Percentiles rank a stretch among this genome's conserved stretches.
Conservation (phyloP, 2,888 invertebrate genomes). For the Caenorhabditis doughertyi region DNA sequence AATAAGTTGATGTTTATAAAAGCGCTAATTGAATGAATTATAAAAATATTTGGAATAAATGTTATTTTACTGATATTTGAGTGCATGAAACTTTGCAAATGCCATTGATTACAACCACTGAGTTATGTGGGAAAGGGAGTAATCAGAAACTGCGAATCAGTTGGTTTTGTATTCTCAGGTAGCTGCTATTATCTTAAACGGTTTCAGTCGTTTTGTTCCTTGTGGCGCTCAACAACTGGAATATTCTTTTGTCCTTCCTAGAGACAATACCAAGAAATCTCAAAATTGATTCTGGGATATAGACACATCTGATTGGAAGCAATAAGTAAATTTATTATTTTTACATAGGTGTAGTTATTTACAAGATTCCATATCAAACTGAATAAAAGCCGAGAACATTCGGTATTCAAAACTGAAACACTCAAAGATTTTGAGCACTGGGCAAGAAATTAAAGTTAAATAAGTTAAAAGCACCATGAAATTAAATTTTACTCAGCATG, state of each 20-base stretch:
- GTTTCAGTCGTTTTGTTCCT: no score
- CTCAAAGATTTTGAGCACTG: conserved; percentile 19
- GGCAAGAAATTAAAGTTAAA: conserved; percentile 30
- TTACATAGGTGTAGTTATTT: conserved; percentile 10
- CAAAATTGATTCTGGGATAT: no score
- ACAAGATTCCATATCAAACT: conserved; percentile 25
- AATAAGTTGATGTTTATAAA: neutral
- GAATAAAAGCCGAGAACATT: conserved; percentile 5
- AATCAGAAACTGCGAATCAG: no score
- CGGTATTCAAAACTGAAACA: conserved; percentile 35
- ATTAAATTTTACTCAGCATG: neutral
- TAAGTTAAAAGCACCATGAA: conserved; percentile 40
- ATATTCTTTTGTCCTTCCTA: no score
- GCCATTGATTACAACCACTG: no score
- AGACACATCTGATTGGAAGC: neutral
- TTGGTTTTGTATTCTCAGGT: no score
- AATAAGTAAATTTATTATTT: conserved; percentile 8
- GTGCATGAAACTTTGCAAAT: no score
- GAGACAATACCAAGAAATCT: no score
- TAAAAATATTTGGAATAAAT: conserved; percentile 1
- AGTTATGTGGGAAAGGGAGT: no score
- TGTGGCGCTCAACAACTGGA: no score
- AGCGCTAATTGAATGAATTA: neutral
- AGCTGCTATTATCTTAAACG: no score
- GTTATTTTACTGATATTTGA: no score